Conservation (phyloP, 2,797 vertebrate genomes). For the Sebastes matsubarae region DNA sequence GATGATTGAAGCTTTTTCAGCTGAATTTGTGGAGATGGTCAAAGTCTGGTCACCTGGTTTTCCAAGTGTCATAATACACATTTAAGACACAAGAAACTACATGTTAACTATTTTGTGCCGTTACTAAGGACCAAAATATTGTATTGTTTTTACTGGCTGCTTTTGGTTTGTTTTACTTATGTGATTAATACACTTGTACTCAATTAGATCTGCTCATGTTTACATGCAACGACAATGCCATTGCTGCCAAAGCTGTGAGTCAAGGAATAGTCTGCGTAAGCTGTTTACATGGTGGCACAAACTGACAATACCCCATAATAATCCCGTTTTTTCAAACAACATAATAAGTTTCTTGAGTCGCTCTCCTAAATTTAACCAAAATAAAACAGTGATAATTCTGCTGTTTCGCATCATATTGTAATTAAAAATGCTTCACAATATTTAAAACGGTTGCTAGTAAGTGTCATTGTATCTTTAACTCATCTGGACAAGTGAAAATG, state of each 20-base stretch:
- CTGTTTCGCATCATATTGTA: neutral
- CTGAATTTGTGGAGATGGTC: neutral
- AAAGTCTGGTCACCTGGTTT: neutral
- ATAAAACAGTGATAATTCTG: neutral
- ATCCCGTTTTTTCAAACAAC: neutral
- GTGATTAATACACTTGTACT: neutral
- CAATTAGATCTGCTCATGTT: neutral
- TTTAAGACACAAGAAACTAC: neutral
- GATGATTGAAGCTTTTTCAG: neutral
- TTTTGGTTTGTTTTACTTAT: neutral
- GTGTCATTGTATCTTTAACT: neutral
- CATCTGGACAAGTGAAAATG: neutral
- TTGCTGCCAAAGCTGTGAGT: neutral
- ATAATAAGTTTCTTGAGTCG: neutral
- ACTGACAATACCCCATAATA: neutral
- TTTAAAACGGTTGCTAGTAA: neutral
- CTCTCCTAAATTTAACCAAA: neutral
- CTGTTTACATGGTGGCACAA: constrained; percentile 1
- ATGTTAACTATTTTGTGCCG: neutral
- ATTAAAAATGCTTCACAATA: neutral
- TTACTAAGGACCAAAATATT: neutral
- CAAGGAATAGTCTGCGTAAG: neutral
- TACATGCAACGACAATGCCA: neutral
- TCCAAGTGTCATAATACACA: neutral
- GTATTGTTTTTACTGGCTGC: neutral